These are phyloP conservation scores for Eulemur coronatus DNA, from an alignment of 2,797 vertebrate genomes.

Conservation along the genomic window DNA sequence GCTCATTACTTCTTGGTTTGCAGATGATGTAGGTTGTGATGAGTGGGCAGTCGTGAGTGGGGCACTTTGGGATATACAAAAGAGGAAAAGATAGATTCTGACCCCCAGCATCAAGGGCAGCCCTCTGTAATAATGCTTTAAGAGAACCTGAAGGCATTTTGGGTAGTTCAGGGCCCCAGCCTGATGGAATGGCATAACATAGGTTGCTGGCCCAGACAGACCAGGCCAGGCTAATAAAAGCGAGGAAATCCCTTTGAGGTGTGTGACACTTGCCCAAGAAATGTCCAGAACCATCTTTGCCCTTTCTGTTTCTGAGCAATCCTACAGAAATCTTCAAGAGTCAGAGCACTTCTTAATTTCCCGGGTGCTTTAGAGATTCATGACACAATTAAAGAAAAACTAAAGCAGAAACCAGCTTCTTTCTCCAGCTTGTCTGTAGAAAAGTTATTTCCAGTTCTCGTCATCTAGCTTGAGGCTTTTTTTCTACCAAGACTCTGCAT, in stretches of 20 bases:
- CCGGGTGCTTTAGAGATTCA: neutral
- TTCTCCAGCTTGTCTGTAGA: neutral
- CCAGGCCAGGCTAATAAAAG: neutral
- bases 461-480: neutral
- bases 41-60: neutral
- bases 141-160: neutral
- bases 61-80: neutral
- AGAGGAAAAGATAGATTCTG: neutral
- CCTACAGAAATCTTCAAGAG: neutral
- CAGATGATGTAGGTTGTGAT: neutral
- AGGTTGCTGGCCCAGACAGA: neutral
- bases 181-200: neutral
- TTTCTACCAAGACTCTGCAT: slow-evolving; percentile 9
- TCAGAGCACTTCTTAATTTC: slow-evolving; percentile 32
- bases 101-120: neutral
- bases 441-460: neutral
- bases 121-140: neutral
- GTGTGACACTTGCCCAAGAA: neutral
- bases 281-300: neutral
- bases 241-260: neutral
- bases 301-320: neutral
- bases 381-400: neutral
- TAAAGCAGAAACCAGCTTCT: neutral
- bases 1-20: neutral
- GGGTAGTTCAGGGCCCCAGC: neutral